Conservation (phyloP, 2,888 invertebrate genomes). For the Eubasilissa splendida region DNA sequence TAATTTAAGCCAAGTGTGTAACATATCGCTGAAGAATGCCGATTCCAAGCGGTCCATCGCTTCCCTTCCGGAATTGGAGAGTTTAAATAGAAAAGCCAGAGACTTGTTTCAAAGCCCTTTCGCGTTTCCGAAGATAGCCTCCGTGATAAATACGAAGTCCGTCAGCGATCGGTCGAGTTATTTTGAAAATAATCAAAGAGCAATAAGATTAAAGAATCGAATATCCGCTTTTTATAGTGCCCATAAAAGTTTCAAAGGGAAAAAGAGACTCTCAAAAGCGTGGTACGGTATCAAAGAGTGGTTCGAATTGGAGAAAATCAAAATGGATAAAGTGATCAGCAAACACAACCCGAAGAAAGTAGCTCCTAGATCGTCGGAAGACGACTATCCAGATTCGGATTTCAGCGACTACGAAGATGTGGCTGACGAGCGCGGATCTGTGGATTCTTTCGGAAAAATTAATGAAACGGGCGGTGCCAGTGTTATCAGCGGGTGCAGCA, state of each 20-base stretch:
- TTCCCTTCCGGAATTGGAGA: conserved; percentile 55
- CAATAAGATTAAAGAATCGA: conserved; percentile 52
- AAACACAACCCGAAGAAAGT: conserved; percentile 29
- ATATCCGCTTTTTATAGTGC: conserved; percentile 55
- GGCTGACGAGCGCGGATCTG: conserved; percentile 43
- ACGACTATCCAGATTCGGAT: conserved; percentile 57
- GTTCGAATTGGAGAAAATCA: conserved; percentile 56
- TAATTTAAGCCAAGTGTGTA: conserved; percentile 57
- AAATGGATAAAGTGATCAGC: conserved; percentile 51
- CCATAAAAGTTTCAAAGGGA: conserved; percentile 56
- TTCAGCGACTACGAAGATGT: conserved; percentile 58
- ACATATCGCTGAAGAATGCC: conserved; percentile 53
- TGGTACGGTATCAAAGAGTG: conserved; percentile 58
- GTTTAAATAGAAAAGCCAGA: conserved; percentile 41
- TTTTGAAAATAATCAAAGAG: conserved; percentile 52
- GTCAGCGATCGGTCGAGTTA: conserved; percentile 52
- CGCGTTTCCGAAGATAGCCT: conserved; percentile 44
- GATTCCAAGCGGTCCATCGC: conserved; percentile 53
- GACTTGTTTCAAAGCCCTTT: conserved; percentile 38
- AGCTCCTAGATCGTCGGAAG: conserved; percentile 39
- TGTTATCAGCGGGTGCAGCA: conserved; percentile 50
- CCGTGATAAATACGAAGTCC: conserved; percentile 33
- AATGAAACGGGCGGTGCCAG: conserved; percentile 46
- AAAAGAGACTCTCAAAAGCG: conserved; percentile 56
- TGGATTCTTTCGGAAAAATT: conserved; percentile 53